These are phyloP conservation scores for Paramormyrops kingsleyae DNA, from an alignment of 2,113 vertebrate species.

Conservation along the genomic window DNA sequence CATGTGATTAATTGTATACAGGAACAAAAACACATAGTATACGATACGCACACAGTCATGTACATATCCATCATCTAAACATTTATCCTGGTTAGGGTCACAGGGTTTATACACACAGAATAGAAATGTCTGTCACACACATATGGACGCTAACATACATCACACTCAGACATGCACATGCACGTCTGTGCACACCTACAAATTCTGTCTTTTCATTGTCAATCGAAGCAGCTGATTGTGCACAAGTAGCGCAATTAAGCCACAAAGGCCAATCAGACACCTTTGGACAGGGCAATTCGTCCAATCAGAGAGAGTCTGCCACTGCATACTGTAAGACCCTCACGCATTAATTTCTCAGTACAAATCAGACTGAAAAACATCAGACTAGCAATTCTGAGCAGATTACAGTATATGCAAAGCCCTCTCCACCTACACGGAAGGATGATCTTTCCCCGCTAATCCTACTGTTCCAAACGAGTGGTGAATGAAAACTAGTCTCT, in stretches of 20 bases:
- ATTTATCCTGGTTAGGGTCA: background rate
- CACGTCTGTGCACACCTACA: background rate
- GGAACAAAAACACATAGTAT: background rate
- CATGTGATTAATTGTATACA: background rate
- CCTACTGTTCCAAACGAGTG: background rate
- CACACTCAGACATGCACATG: background rate
- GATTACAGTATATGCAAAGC: background rate
- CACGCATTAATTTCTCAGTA: background rate
- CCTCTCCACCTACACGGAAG: background rate
- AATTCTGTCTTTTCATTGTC: background rate
- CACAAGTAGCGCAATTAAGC: background rate
- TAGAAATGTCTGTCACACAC: background rate
- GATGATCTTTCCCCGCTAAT: background rate
- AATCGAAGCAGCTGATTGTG: background rate
- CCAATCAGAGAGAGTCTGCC: background rate
- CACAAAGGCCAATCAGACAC: background rate
- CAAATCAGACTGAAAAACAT: background rate
- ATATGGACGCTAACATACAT: background rate
- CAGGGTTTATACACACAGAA: background rate
- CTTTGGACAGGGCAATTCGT: background rate
- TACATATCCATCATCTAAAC: background rate
- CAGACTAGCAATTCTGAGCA: background rate
- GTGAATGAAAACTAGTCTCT: background rate
- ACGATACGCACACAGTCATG: background rate
- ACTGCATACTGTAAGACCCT: background rate